Conservation (phyloP, 2,797 vertebrate species). For the Rhinella marina region DNA sequence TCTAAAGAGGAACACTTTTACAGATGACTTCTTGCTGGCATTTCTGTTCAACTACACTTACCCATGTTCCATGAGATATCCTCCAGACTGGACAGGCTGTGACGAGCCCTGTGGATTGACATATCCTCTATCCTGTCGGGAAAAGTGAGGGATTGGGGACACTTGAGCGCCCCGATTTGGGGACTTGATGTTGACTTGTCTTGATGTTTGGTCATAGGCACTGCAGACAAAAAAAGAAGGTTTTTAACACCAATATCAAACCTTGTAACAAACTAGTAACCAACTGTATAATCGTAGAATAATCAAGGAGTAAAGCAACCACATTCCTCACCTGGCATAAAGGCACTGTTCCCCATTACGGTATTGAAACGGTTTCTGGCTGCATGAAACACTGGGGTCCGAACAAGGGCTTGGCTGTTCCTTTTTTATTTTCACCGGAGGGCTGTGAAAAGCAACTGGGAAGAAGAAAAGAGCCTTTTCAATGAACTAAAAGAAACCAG, state of each 20-base stretch:
- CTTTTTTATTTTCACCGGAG: constrained; percentile 93
- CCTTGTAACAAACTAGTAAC: neutral
- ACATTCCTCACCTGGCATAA: constrained; percentile 86
- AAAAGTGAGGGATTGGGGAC: constrained; percentile 85
- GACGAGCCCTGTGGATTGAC: constrained; percentile 78
- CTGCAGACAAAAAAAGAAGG: constrained; percentile 68
- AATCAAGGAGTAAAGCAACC: neutral
- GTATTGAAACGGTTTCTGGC: constrained; percentile 86
- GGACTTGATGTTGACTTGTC: constrained; percentile 80
- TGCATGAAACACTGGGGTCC: constrained; percentile 87
- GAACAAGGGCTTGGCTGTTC: constrained; percentile 91
- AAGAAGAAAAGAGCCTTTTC: constrained; percentile 16
- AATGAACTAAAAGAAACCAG: neutral
- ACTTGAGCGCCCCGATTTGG: constrained; percentile 81
- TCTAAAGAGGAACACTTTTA: neutral
- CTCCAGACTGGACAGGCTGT: constrained; percentile 75
- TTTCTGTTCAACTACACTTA: constrained; percentile 64
- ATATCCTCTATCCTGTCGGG: constrained; percentile 83
- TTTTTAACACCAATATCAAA: neutral
- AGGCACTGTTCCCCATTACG: constrained; percentile 92
- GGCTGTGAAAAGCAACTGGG: constrained; percentile 95
- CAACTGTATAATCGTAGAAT: neutral
- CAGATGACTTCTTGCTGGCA: neutral
- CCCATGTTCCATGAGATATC: constrained; percentile 77
- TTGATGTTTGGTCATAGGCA: constrained; percentile 88